Evolutionary conservation across 2,797 vertebrate species (phyloP).

Genomic region (Labeo calbasu): DNA sequence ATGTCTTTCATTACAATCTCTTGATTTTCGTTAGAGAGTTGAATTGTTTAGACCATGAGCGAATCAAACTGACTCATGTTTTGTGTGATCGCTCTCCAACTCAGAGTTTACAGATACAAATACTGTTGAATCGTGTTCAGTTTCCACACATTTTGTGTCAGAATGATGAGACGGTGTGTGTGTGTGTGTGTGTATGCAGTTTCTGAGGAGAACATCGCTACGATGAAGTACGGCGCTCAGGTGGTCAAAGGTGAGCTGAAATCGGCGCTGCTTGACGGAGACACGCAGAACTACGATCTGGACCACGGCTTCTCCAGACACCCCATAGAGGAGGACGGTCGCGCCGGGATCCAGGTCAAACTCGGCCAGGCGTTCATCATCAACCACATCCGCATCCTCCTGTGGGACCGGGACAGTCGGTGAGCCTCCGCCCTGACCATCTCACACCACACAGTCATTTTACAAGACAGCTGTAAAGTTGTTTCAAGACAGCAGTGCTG

Average conservation of each 20-base stretch:
- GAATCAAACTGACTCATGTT: too few relatives aligned
- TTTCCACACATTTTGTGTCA: too few relatives aligned
- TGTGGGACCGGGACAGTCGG: conserved; percentile 96
- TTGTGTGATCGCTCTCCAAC: too few relatives aligned
- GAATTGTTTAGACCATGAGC: too few relatives aligned
- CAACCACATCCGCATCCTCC: conserved; percentile 90
- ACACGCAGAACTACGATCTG: conserved; percentile 96
- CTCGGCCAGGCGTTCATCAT: conserved; percentile 92
- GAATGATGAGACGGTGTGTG: background rate
- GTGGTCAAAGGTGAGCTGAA: conserved; percentile 96
- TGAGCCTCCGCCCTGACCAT: conserved; percentile 61
- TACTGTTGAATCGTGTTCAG: too few relatives aligned
- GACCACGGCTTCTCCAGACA: conserved; percentile 96
- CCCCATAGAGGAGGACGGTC: conserved; percentile 92
- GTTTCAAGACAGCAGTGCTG: too few relatives aligned
- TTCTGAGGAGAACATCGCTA: conserved; percentile 95
- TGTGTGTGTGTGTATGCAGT: conserved; percentile 73
- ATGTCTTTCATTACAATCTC: too few relatives aligned
- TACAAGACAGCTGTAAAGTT: too few relatives aligned
- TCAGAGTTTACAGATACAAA: too few relatives aligned
- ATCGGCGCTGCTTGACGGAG: conserved; percentile 92
- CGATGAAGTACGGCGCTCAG: conserved; percentile 94
- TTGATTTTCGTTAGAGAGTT: too few relatives aligned
- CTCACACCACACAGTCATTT: too few relatives aligned
- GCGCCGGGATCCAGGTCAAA: conserved; percentile 91